Evolutionary conservation across 2,888 invertebrate genomes (phyloP), one percentile per base, ranked within the genome.

Genomic region (Trachelus troglodyta): DNA sequence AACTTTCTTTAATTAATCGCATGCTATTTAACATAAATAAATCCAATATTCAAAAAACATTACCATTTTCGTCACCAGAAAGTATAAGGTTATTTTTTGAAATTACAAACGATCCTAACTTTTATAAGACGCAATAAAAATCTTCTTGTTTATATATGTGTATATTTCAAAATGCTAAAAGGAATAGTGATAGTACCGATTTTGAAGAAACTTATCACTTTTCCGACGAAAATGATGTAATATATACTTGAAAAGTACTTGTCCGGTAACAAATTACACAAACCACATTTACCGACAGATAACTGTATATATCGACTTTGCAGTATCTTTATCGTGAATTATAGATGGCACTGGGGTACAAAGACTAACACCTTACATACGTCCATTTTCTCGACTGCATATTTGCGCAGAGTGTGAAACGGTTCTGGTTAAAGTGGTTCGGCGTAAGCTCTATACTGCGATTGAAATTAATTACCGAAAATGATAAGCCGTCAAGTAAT

Each of bases 401-500:
- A 23, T 56, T 56, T 56, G 9, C 56, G 56, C 23, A 56, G 23
- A 56, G 56, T 23, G 56, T 9, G 9, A 23, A 2, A 23, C 23
- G 2, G 56, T 56, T 23, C 23, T 56, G 56, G 9, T 23, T 9
- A 23, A 2, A 23, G 56, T 56, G 23, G 23, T 56, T 23, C 0
- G 23, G 23, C 56, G 23, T 56, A 23, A 56, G 23, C 23, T 56
- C 2, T 15, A 1, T 56, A 56, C 23, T 56, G 23, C 56, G 56
- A 9, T 56, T 23, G 6, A 56, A 56, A 56, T 56, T 56, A 56
- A 23, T 23, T 56, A 56, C 9, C 2, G 6, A 56, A 56, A 56
- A 56, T 56, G 56, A 75, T 85, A 74, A 77, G 82, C 4, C 83
- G 82, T 76, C 85, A 83, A 74, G 69, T 85, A 31, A 75, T 83